Evolutionary conservation across 2,113 vertebrate species (phyloP).

Genomic region (Corythoichthys haematopterus): DNA sequence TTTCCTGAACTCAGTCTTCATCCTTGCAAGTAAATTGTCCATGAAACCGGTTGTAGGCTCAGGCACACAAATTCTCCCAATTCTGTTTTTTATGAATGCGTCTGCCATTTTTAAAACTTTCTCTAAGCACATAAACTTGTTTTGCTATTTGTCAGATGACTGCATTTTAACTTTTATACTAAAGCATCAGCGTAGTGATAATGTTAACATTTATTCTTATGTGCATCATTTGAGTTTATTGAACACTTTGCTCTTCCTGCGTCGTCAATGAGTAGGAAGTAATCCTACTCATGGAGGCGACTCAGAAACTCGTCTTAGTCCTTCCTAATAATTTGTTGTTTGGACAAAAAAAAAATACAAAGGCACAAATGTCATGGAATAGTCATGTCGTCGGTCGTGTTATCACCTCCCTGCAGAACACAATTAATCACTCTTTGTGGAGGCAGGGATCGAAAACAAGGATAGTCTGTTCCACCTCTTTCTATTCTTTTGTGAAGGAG

Average conservation of each 20-base stretch:
- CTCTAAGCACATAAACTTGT: conserved; percentile 5
- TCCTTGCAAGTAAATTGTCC: conserved; percentile 24
- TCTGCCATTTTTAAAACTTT: conserved; percentile 1
- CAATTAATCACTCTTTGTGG: conserved; percentile 38
- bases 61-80: conserved; percentile 18
- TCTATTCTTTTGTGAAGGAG: background rate
- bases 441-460: conserved; percentile 22
- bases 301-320: background rate
- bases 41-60: conserved; percentile 21
- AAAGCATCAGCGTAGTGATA: background rate
- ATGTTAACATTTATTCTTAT: background rate
- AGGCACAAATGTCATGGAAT: conserved; percentile 34
- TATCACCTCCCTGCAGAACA: conserved; percentile 27
- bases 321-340: conserved; percentile 1
- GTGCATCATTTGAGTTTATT: background rate
- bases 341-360: conserved; percentile 15
- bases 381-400: conserved; percentile 35
- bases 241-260: background rate
- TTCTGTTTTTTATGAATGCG: background rate
- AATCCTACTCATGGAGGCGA: background rate
- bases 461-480: conserved; percentile 6
- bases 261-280: background rate
- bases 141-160: background rate
- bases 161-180: background rate
- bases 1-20: conserved; percentile 21